phyloP scores from a whole-genome alignment of 2,113 vertebrate species.

The Plectropomus leopardus region DNA sequence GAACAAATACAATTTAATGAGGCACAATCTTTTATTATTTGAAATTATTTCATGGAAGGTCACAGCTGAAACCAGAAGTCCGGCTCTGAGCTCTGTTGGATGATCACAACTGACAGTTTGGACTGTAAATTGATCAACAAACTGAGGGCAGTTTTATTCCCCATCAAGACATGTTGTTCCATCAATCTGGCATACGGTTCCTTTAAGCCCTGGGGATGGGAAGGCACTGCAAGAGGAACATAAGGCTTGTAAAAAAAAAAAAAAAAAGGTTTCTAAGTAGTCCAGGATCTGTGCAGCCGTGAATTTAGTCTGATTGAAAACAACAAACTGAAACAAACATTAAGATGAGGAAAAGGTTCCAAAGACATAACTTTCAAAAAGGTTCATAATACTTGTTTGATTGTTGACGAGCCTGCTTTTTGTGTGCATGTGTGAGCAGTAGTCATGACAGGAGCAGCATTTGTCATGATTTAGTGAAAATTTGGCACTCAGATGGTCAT shows the following conservation, averaged over 20 bases:
- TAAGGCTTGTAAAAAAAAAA: conserved; percentile 29
- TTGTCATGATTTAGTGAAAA: no score
- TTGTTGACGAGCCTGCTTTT: background rate
- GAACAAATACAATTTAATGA: no score
- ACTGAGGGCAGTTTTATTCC: conserved; percentile 19
- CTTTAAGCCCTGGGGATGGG: background rate
- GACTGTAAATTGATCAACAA: background rate
- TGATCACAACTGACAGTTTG: no score
- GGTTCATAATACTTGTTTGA: background rate
- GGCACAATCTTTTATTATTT: no score
- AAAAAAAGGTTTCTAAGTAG: background rate
- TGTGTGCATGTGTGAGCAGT: no score
- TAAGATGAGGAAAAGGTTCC: background rate
- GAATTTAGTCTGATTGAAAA: background rate
- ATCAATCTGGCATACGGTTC: conserved; percentile 17
- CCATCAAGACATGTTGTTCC: conserved; percentile 5
- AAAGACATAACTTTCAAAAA: background rate
- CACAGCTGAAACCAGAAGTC: no score
- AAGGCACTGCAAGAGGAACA: conserved; percentile 8
- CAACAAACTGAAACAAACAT: background rate
- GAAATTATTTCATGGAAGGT: no score
- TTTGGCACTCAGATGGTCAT: no score
- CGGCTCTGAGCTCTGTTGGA: no score
- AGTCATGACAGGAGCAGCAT: no score
- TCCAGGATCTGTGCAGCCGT: conserved; percentile 22